These are phyloP conservation scores for Actinernus sp. DNA, from an alignment of 92 coral and sea anemone genomes.

Conservation along the genomic window DNA sequence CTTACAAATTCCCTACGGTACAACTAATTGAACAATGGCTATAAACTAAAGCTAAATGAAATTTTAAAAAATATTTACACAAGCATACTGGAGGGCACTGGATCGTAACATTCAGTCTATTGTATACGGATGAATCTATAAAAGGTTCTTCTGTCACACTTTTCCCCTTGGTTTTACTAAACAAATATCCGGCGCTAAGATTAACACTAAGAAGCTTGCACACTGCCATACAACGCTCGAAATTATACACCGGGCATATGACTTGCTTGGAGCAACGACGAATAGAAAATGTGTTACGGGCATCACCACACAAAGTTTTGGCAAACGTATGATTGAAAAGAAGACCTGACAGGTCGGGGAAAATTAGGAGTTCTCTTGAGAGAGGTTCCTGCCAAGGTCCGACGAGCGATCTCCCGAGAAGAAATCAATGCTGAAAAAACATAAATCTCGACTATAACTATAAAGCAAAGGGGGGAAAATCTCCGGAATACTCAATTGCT, in stretches of 20 bases:
- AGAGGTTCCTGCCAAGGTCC: background rate
- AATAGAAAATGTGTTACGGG: background rate
- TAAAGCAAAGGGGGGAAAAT: background rate
- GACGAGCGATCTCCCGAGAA: constrained; percentile 25
- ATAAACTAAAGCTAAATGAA: too few species aligned
- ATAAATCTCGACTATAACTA: constrained; percentile 5
- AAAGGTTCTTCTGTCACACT: background rate
- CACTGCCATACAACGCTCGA: background rate
- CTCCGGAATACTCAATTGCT: background rate
- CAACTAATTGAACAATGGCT: too few species aligned
- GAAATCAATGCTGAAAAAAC: constrained; percentile 3
- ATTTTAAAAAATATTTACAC: too few species aligned
- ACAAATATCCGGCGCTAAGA: background rate
- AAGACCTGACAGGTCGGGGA: background rate
- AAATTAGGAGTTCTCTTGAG: background rate
- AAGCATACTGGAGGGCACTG: too few species aligned
- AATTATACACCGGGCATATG: background rate
- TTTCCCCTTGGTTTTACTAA: background rate
- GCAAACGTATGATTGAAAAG: background rate
- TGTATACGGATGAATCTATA: background rate
- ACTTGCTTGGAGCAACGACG: background rate
- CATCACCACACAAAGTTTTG: background rate
- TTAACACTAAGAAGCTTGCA: background rate
- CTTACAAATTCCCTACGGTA: too few species aligned
- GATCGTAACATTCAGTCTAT: background rate